Evolutionary conservation across 1,140 invertebrate species (phyloP), one percentile per base, ranked within the genome.

Genomic region (Drosophila parvula): DNA sequence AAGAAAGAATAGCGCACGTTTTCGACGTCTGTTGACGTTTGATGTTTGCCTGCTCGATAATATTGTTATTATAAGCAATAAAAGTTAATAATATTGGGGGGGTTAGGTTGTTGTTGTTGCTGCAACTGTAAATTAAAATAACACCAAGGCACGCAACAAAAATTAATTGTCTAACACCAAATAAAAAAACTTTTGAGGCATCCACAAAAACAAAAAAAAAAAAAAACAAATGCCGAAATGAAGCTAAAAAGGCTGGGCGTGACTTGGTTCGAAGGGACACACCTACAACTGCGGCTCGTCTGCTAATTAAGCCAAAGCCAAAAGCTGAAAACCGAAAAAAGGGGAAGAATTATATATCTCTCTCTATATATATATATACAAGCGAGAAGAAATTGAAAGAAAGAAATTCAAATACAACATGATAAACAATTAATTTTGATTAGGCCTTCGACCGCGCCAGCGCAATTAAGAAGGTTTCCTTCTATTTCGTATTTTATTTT

Each of bases 91-190:
- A 56, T 70, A 78, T 68, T 43, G 62, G 82, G 75, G 79, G 59
- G 43, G 63, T 30, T n/a, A n/a, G n/a, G 12, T 27, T 47, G 27
- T 30, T 50, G 47, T 16, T 50, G 47, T 16, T 32, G 48, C 5
- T 80, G 78, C 82, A 83, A 89, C 83, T 88, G 83, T 83, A 88
- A 88, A 89, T 84, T 90, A 84, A 91, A 91, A 91, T 73, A 91
- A 91, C 90, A 73, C 75, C 80, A 67, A 76, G 68, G 78, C 89
- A 91, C 89, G 89, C 89, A 91, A 91, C 79, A 80, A 75, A 91
- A 91, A 91, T 91, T 91, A 91, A 91, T 91, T 91, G 89, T 89
- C 81, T 91, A 86, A 91, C 89, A 91, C 89, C 89, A 91, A 91
- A 91, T 91, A 91, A 91, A 91, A 91, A 2, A 90, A 78, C 61